Evolutionary conservation across 2,888 invertebrate species (phyloP).

Genomic region (Plagiodera versicolora): DNA sequence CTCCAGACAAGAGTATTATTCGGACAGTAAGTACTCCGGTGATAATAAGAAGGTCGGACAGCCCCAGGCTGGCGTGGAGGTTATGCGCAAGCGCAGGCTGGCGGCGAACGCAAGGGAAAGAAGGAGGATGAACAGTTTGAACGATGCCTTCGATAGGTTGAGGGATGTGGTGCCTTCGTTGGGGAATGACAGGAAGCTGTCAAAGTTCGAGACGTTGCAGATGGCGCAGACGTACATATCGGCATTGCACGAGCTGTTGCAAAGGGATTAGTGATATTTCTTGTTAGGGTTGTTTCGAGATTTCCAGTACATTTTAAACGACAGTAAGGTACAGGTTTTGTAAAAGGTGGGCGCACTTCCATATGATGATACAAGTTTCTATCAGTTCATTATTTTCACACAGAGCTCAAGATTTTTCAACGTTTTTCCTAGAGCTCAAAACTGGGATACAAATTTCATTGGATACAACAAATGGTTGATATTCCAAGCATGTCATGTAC

Average conservation of each 20-base stretch:
- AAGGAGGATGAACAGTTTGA: conserved; percentile 72
- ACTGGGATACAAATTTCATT: too few species aligned
- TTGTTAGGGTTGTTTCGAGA: background rate
- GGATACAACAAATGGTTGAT: too few species aligned
- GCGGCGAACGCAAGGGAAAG: conserved; percentile 77
- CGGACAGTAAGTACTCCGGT: conserved; percentile 33
- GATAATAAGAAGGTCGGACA: conserved; percentile 20
- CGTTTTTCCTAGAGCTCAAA: too few species aligned
- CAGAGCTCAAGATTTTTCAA: too few species aligned
- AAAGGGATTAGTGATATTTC: conserved; percentile 46
- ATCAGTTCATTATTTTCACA: too few species aligned
- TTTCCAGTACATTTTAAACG: conserved; percentile 1
- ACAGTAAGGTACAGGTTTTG: too few species aligned
- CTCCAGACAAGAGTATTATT: conserved; percentile 40
- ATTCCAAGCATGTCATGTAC: too few species aligned
- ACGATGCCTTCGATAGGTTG: conserved; percentile 72
- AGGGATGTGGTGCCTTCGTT: conserved; percentile 71
- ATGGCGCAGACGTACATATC: conserved; percentile 78
- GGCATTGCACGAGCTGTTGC: conserved; percentile 66
- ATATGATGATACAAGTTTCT: too few species aligned
- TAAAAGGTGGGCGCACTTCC: too few species aligned
- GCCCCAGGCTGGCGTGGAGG: conserved; percentile 47
- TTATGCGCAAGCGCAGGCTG: conserved; percentile 62
- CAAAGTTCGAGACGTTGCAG: conserved; percentile 76
- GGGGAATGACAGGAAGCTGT: conserved; percentile 70